These are phyloP conservation scores for Lacerta bilineata DNA, from an alignment of 2,797 vertebrate species.

Conservation along the genomic window DNA sequence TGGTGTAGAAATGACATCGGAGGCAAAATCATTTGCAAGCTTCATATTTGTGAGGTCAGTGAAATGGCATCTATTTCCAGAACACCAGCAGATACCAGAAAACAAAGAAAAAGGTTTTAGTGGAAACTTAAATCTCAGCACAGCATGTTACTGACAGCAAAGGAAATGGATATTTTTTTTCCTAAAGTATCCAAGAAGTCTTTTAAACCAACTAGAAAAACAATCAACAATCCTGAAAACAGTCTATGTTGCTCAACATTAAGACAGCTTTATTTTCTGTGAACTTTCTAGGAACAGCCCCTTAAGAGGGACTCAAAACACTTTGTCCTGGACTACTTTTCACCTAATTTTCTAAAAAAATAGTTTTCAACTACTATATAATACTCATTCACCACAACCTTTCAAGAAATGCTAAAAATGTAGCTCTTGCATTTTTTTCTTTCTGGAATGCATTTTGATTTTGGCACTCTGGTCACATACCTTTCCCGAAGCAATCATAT, in stretches of 20 bases:
- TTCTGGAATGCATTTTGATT: conserved; percentile 21
- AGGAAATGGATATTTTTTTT: conserved; percentile 19
- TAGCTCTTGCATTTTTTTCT: background rate
- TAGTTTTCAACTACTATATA: background rate
- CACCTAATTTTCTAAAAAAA: conserved; percentile 11
- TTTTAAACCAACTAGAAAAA: background rate
- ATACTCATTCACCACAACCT: background rate
- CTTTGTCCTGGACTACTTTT: background rate
- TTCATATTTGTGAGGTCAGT: background rate
- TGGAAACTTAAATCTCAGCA: conserved; percentile 26
- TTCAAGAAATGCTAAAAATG: conserved; percentile 24
- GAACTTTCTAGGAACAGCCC: conserved; percentile 7
- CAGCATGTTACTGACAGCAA: conserved; percentile 8
- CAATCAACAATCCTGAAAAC: background rate
- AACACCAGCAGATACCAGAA: conserved; percentile 14
- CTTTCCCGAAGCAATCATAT: conserved; percentile 6
- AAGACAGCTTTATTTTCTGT: background rate
- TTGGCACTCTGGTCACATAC: conserved; percentile 14
- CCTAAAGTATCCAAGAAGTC: background rate
- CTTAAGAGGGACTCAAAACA: background rate
- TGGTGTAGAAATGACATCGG: background rate
- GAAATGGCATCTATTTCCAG: conserved; percentile 9
- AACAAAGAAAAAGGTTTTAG: conserved; percentile 28
- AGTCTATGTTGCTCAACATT: background rate
- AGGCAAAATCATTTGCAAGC: conserved; percentile 6